Base-by-base conservation (phyloP, 53 echinoderm and acorn worm species). In the Holothuria leucospilota region DNA sequence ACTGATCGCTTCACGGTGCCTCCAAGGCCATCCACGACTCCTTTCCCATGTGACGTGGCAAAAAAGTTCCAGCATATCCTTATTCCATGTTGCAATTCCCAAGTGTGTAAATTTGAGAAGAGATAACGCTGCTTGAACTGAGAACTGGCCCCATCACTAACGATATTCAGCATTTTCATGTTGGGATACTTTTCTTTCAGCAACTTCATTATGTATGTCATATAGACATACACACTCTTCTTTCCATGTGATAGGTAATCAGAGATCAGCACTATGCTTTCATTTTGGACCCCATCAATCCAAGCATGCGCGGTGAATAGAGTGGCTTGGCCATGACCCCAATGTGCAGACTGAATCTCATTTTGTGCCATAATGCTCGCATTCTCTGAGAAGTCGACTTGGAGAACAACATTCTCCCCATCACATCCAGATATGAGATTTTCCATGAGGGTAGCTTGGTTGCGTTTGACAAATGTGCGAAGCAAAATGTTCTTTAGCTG, bases 181-280 rank as follows among this genome's bases (percentile, higher is more conserved):
- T 65, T 39, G 27, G 86, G 78, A 59, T 78, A 78, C 69, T 87
- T 87, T 29, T 81, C 58, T 90, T 82, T 81, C 0, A 89, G n/a
- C 20, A 6, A 41, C 11, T 69, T 64, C 56, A 89, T 53, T 27
- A 84, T 71, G 20, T 71, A 3, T 24, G 24, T 20, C 89, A 89
- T 69, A 49, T 84, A 89, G 39, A 71, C 84, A 89, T 89, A 25
- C 20, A 88, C 88, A 89, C 89, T 89, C 71, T 83, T 24, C 59
- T 89, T 84, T 5, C 58, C 69, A 49, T 84, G 89, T 21, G 84
- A 70, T 2, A 89, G 73, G 20, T 89, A 62, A 39, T 89, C 89
- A 51, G 89, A 84, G 56, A 89, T 62, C 27, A 86, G 16, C 8
- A 77, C 39, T 5, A 70, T 70, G 71, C 52, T 85, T 42, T 71